Evolutionary conservation across 2,888 invertebrate genomes (phyloP).

Genomic region (Lepidocyrtoides sp.): DNA sequence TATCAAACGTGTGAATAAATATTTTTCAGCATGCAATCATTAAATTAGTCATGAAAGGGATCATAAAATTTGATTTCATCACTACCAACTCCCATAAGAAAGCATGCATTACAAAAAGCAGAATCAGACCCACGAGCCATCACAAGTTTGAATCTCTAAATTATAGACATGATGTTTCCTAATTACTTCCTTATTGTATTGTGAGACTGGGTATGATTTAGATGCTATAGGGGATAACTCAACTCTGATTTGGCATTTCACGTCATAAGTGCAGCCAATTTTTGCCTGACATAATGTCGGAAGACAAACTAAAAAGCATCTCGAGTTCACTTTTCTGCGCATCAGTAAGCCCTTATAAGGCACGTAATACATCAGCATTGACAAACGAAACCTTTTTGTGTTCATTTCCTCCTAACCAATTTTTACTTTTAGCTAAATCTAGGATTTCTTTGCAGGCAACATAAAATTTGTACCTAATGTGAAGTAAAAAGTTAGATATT

Average conservation of each 20-base stretch:
- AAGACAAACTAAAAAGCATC: conserved; percentile 5
- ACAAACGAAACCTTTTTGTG: no score
- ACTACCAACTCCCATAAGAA: no score
- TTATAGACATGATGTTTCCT: no score
- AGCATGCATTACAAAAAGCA: no score
- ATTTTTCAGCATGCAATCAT: no score
- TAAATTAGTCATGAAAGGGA: no score
- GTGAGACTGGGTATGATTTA: conserved; percentile 54
- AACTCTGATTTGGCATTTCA: conserved; percentile 54
- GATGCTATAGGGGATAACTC: conserved; percentile 51
- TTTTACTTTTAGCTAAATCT: neutral
- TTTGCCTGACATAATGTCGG: conserved; percentile 13
- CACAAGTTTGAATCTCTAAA: no score
- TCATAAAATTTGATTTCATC: no score
- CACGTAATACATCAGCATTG: conserved; percentile 57
- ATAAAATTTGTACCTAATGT: conserved; percentile 22
- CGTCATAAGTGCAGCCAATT: conserved; percentile 52
- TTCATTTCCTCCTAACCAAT: neutral
- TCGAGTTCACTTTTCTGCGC: conserved; percentile 1
- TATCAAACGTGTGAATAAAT: no score
- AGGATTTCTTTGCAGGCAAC: neutral
- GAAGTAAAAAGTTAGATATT: conserved; percentile 1
- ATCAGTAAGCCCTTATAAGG: conserved; percentile 57
- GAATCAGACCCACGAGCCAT: no score
- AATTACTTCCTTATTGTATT: conserved; percentile 14